Conservation (phyloP, 1,140 invertebrate species). For the Polyergus mexicanus region DNA sequence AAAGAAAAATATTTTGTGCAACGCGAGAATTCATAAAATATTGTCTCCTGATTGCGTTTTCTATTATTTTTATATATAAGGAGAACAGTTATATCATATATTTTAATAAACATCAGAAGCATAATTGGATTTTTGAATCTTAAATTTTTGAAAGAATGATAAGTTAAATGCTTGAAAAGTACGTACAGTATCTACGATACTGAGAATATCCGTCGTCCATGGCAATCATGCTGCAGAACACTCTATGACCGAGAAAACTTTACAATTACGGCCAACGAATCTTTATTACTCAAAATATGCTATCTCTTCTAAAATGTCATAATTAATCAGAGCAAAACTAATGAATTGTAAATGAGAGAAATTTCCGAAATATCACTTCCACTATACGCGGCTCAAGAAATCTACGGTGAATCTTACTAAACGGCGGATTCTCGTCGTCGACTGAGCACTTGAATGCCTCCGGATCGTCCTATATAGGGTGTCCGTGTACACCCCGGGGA, state of each 20-base stretch:
- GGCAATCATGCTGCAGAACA: constrained; percentile 78
- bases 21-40: neutral
- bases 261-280: neutral
- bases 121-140: neutral
- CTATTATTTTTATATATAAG: neutral
- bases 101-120: neutral
- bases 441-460: constrained; percentile 73
- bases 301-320: neutral
- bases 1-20: neutral
- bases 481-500: constrained; percentile 76
- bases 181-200: constrained; percentile 82
- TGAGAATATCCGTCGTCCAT: constrained; percentile 80
- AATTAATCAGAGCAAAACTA: neutral
- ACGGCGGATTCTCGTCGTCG: constrained; percentile 65
- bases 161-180: neutral
- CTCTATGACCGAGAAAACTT: neutral
- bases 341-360: neutral
- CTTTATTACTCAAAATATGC: neutral
- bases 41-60: neutral
- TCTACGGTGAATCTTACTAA: constrained; percentile 18
- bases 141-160: neutral
- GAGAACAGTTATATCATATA: neutral
- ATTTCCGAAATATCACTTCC: constrained; percentile 78
- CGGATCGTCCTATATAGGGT: constrained; percentile 78
- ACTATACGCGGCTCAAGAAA: constrained; percentile 58